These are phyloP conservation scores for Tipula lateralis DNA, from an alignment of 2,888 invertebrate species.

Conservation along the genomic window DNA sequence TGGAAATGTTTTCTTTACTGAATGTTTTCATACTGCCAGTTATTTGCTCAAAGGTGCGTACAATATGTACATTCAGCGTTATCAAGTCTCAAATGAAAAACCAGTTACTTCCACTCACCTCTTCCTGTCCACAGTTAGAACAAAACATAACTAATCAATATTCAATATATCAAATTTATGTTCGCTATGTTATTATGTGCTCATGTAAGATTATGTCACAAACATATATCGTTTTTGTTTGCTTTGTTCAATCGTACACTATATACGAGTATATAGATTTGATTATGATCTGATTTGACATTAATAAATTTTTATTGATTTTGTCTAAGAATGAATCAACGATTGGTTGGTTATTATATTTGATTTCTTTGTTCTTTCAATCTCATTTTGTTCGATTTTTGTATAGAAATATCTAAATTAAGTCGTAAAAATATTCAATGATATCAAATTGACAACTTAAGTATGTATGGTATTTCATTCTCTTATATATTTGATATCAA, in stretches of 20 bases:
- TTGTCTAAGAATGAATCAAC: neutral
- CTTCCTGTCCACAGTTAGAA: neutral
- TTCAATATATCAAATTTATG: neutral
- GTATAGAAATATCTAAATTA: neutral
- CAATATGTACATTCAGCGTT: no score
- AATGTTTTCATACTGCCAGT: no score
- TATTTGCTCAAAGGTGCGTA: no score
- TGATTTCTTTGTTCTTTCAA: neutral
- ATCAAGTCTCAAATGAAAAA: no score
- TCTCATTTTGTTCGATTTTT: neutral
- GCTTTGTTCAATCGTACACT: neutral
- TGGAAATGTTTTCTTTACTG: no score
- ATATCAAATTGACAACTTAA: neutral
- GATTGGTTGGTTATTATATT: neutral
- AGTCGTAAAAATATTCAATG: constrained; percentile 1
- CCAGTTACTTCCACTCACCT: neutral
- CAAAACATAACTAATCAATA: neutral
- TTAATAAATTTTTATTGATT: constrained; percentile 24
- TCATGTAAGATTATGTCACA: neutral
- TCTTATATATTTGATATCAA: neutral
- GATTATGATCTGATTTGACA: constrained; percentile 4
- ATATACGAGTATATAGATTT: neutral
- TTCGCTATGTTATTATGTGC: neutral
- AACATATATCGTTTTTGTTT: neutral
- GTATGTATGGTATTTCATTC: neutral